Base-by-base conservation (phyloP, 2,113 vertebrate genomes). In the Paedocypris sp. region DNA sequence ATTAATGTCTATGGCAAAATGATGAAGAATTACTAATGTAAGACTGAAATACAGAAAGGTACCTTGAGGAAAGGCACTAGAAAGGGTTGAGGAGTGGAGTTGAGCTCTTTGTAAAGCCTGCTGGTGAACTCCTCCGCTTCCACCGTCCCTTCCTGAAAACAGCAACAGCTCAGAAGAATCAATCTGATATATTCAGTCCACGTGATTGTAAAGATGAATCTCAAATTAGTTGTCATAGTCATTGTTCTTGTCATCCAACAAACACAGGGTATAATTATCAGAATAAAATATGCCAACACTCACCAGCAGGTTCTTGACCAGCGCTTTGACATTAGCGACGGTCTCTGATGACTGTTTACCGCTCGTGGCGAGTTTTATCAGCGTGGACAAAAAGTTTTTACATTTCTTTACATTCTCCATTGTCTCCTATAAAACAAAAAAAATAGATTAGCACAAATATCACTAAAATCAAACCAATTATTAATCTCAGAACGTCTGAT, bases 61-160 rank as follows among this genome's bases (percentile, higher is more conserved):
- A 98, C 95, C 89, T 97, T 95, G 68, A 99, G 85, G 82, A 99
- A 99, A 95, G 95, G 92, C 90, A 99, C 93, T 79, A 99, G 90
- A 79, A 96, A 96, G 60, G 94, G 93, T 84, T 98, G 95, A 81
- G 95, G 93, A 78, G 91, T 93, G 69, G 95, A 99, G 78, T 92
- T 97, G 53, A 98, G 90, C 81, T 98, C 94, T 77, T 91, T 90
- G 79, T 98, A 97, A 61, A 99, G 78, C 73, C 90, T 89, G 77
- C 91, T 93, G 69, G 94, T 98, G 67, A 99, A 99, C 65, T 99
- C 95, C 76, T 97, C 95, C 2, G 93, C 88, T 85, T 98, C 95
- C 12, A 99, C 88, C 83, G 88, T 93, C 13, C 89, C 89, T 64
- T 98, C 95, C 95, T 99, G 65, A 59, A 1, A 77, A 57, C 67